Evolutionary conservation across 2,888 invertebrate species (phyloP).

Genomic region (Argyresthia albistria): DNA sequence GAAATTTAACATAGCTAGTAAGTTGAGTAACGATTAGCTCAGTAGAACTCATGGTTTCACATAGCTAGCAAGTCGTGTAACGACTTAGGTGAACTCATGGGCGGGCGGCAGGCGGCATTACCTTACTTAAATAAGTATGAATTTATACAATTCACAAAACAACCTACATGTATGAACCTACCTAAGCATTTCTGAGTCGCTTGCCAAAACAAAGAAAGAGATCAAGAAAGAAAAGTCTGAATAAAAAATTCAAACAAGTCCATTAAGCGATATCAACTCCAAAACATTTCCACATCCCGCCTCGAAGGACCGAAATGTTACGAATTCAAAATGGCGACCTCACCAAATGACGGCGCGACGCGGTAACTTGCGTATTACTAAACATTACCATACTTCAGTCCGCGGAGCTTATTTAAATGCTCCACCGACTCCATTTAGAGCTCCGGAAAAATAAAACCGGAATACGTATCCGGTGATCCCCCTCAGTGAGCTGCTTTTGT

Average conservation of each 20-base stretch:
- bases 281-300: neutral
- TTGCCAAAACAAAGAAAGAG: neutral
- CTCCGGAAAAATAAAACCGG: conserved; percentile 69
- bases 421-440: conserved; percentile 73
- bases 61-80: too few species aligned
- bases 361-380: conserved; percentile 67
- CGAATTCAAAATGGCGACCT: conserved; percentile 60
- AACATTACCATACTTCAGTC: conserved; percentile 70
- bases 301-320: conserved; percentile 22
- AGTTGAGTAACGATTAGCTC: too few species aligned
- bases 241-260: too few species aligned
- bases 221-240: too few species aligned
- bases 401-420: conserved; percentile 71
- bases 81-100: too few species aligned
- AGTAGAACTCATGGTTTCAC: too few species aligned
- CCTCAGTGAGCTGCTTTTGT: conserved; percentile 67
- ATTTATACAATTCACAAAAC: too few species aligned
- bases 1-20: too few species aligned
- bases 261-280: too few species aligned
- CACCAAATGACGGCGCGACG: conserved; percentile 30
- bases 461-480: conserved; percentile 66
- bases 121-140: too few species aligned
- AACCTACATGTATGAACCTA: too few species aligned
- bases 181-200: neutral
- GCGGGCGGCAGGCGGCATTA: too few species aligned